Base-by-base conservation (phyloP, 2,797 vertebrate genomes). In the Amblyraja radiata region DNA sequence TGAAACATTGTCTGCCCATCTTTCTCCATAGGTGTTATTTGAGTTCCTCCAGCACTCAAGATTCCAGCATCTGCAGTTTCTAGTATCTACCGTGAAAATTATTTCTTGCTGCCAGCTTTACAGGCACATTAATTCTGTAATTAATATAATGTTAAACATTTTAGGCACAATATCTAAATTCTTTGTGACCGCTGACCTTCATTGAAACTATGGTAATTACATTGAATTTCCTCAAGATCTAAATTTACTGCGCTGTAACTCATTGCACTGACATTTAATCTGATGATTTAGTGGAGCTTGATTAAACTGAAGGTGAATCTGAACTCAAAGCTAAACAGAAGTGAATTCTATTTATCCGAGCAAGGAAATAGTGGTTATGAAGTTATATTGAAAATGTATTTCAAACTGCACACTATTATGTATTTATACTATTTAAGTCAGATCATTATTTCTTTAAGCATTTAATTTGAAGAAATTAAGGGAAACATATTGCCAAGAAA, bases 391-490 rank as follows among this genome's bases (percentile, higher is more conserved):
- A 54, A 83, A 3, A 3, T 58, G 80, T 83, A 83, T 58, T 39
- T 46, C 58, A 84, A 84, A 63, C 54, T 61, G 81, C 54, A 13
- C 58, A 84, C 81, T 61, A 61, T 84, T 84, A 14, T 7, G 23
- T 10, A 58, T 83, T 83, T 83, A 23, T 83, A 83, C 25, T 14
- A 28, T 8, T 61, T 61, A 63, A 5, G 61, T 28, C 54, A 84
- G 54, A 84, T 84, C 11, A 11, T 63, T 28, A n/a, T 61, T 84
- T 84, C 54, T 84, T 63, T 28, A 84, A 61, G 58, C 81, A 84
- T n/a, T n/a, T 84, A 58, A 84, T 84, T 61, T 61, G 54, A 84
- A 84, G 58, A 84, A 84, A 61, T 84, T 25, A 84, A 63, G 28
- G 81, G 58, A 61, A 63, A 6, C 18, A 46, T 81, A 23, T 16